Evolutionary conservation across 2,113 vertebrate genomes (phyloP).

Genomic region (Steatornis caripensis): DNA sequence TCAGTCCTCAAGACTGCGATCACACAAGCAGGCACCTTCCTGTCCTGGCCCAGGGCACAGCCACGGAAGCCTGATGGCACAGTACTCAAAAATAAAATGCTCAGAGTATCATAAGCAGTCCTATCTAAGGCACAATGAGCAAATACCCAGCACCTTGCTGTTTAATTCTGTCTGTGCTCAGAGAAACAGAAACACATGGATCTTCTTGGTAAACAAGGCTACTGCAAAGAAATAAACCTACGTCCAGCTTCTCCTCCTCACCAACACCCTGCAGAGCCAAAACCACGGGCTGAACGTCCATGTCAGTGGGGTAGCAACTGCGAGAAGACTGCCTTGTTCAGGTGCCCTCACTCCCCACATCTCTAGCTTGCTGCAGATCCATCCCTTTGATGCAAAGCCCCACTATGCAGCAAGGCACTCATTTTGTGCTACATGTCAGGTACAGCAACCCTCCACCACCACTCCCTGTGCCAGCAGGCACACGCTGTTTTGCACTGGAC

Average conservation of each 20-base stretch:
- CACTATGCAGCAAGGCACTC: neutral
- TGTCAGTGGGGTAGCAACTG: neutral
- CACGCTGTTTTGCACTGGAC: fast-evolving
- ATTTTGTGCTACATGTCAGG: neutral
- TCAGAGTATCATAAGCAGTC: neutral
- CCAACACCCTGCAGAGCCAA: neutral
- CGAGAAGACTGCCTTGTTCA: neutral
- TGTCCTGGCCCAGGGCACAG: neutral
- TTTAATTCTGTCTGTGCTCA: neutral
- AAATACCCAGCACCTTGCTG: neutral
- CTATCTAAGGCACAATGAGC: neutral
- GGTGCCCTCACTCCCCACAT: neutral
- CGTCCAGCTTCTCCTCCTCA: neutral
- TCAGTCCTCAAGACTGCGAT: neutral
- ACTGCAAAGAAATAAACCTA: neutral
- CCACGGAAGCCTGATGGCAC: neutral
- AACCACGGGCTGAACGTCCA: neutral
- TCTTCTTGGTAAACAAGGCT: neutral
- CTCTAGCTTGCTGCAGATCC: neutral
- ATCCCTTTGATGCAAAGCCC: neutral
- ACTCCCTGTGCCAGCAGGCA: neutral
- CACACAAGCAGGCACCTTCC: neutral
- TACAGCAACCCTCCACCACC: neutral
- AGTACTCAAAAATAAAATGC: neutral
- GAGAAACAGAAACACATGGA: neutral